Base-by-base conservation (phyloP, 2,888 invertebrate genomes). In the Sinodicranocentrus sp. region DNA sequence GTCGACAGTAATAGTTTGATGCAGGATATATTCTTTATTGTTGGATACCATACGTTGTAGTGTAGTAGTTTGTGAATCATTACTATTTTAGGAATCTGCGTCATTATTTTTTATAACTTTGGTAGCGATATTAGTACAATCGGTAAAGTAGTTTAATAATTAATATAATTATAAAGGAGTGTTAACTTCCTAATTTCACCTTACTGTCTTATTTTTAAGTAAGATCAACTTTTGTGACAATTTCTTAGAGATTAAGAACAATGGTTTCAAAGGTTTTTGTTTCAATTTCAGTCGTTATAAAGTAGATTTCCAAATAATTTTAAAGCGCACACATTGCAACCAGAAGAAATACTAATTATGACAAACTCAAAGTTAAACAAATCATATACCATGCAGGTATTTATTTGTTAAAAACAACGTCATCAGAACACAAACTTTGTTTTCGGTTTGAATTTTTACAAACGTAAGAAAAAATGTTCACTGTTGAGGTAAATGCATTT, bases 51-150 rank as follows among this genome's bases (percentile, higher is more conserved):
- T 63, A 48, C 48, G 48, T 48, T 48, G 5, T 48, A 48, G 39
- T 39, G 39, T 39, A 39, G 48, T 48, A 48, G n/a, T 10, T 48
- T 48, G n/a, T 48, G 48, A 48, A 48, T n/a, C 48, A n/a, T 48
- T 10, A 33, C 3, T 3, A 48, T 48, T 10, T 44, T 82, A 73
- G 82, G 73, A 82, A 73, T 82, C 82, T 61, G 82, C 68, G 82
- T 82, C 82, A 73, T 57, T 82, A 68, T 57, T 63, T 28, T 52
- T 63, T 72, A 48, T 80, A 68, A 82, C 73, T 75, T 82, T 82
- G 67, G 82, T 67, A 73, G 73, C 68, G 72, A 71, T 61, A 80
- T 65, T 33, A 65, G 43, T 59, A 8, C 6, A 8, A 39, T 39
- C 13, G 13, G 39, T 39, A 13, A 39, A 57, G 3, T 57, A 48